Evolutionary conservation across 1,140 invertebrate genomes (phyloP).

Genomic region (Lepidurus arcticus): DNA sequence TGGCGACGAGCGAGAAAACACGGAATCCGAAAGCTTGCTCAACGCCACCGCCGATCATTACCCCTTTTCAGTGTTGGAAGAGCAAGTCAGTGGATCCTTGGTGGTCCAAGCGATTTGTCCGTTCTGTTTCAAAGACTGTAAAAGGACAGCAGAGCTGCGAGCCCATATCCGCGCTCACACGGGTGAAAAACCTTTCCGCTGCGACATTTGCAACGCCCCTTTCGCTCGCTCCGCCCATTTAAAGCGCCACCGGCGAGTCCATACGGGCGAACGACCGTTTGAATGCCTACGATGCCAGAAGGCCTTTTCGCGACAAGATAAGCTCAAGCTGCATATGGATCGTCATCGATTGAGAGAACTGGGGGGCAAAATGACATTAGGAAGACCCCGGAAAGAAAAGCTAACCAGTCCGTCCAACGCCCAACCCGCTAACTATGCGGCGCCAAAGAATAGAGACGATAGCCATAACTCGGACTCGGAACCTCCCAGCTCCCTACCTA

Average conservation of each 20-base stretch:
- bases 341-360: constrained; percentile 36
- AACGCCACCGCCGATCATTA: constrained; percentile 28
- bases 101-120: constrained; percentile 36
- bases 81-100: constrained; percentile 11
- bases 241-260: constrained; percentile 47
- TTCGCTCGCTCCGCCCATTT: constrained; percentile 47
- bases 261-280: constrained; percentile 46
- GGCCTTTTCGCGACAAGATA: constrained; percentile 40
- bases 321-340: constrained; percentile 40
- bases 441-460: constrained; percentile 29
- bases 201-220: constrained; percentile 46
- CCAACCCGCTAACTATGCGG: not conserved
- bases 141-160: constrained; percentile 39
- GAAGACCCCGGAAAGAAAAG: constrained; percentile 25
- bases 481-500: constrained; percentile 18
- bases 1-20: constrained; percentile 23
- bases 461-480: not conserved
- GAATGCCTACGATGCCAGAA: constrained; percentile 40
- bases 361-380: constrained; percentile 31
- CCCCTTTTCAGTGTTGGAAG: constrained; percentile 35
- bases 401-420: not conserved
- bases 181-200: constrained; percentile 44
- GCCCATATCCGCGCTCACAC: constrained; percentile 44
- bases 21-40: not conserved
- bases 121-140: constrained; percentile 38